Conservation (phyloP, 2,797 vertebrate genomes). For the Mormyrus proboscirostris region DNA sequence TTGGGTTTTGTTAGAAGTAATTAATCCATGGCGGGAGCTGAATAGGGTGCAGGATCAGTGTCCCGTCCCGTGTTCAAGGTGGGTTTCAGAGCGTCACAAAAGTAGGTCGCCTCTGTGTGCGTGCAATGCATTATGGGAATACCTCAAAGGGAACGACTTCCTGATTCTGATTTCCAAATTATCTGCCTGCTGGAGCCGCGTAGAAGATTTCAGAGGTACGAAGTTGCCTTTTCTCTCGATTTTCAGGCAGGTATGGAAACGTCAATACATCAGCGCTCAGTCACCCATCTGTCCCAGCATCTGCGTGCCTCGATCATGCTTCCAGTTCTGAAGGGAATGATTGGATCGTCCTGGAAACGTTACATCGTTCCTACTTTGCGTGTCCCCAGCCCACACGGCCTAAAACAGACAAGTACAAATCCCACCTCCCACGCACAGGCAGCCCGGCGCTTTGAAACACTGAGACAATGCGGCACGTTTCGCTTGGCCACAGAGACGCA, state of each 20-base stretch:
- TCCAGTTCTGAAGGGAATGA: constrained; percentile 1
- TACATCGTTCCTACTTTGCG: neutral
- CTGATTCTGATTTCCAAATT: neutral
- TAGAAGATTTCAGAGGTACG: neutral
- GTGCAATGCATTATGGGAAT: constrained; percentile 14
- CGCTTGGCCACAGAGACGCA: neutral
- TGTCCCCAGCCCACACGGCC: neutral
- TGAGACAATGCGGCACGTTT: neutral
- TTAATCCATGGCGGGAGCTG: constrained; percentile 60
- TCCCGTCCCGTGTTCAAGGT: neutral
- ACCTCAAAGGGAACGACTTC: neutral
- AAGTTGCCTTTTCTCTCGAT: neutral
- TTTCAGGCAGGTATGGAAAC: neutral
- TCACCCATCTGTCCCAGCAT: neutral
- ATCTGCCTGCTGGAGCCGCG: neutral
- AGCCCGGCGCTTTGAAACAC: neutral
- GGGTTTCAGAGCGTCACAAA: neutral
- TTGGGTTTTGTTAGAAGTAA: constrained; percentile 59
- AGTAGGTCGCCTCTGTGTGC: constrained; percentile 5
- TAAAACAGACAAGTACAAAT: constrained; percentile 11
- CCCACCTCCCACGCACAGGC: neutral
- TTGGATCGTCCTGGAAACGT: neutral
- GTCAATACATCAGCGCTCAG: neutral
- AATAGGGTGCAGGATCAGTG: constrained; percentile 50
- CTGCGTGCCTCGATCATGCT: neutral